A percentile compares a stretch with the other conserved stretches of the same genome.
Evolutionary conservation across 2,113 vertebrate genomes (phyloP).

Genomic region (Larimichthys crocea): DNA sequence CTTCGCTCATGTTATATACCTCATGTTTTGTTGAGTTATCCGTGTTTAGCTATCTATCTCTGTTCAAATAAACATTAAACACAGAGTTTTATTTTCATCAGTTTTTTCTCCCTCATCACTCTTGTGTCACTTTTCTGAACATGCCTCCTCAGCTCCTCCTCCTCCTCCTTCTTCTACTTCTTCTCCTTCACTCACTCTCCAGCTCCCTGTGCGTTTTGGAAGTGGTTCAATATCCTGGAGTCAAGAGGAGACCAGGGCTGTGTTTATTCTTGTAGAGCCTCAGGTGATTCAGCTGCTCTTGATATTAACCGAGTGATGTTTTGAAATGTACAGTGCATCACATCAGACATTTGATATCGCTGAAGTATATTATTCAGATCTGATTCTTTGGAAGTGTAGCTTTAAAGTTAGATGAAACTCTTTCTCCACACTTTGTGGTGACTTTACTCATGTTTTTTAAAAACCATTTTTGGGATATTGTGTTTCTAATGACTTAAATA

Average conservation of each 20-base stretch:
- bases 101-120: neutral
- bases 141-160: neutral
- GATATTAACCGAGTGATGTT: conserved; percentile 50
- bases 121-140: neutral
- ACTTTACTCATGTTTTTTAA: neutral
- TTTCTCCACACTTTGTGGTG: too few relatives aligned
- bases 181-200: conserved; percentile 9
- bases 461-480: neutral
- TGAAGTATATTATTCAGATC: conserved; percentile 13
- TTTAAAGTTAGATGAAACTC: neutral
- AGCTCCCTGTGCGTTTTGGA: conserved; percentile 40
- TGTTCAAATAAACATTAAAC: conserved; percentile 3
- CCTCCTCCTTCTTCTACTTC: neutral
- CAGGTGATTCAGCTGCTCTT: conserved; percentile 69
- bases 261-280: conserved; percentile 73
- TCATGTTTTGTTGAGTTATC: neutral
- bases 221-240: conserved; percentile 44
- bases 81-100: conserved; percentile 18
- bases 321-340: conserved; percentile 20
- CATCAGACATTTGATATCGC: conserved; percentile 16
- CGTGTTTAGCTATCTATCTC: conserved; percentile 6
- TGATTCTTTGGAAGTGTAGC: neutral
- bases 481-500: neutral
- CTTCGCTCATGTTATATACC: neutral
- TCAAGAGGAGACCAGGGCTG: conserved; percentile 38